These are phyloP conservation scores for Araneus ventricosus DNA, from an alignment of 1,140 invertebrate genomes.

Conservation along the genomic window DNA sequence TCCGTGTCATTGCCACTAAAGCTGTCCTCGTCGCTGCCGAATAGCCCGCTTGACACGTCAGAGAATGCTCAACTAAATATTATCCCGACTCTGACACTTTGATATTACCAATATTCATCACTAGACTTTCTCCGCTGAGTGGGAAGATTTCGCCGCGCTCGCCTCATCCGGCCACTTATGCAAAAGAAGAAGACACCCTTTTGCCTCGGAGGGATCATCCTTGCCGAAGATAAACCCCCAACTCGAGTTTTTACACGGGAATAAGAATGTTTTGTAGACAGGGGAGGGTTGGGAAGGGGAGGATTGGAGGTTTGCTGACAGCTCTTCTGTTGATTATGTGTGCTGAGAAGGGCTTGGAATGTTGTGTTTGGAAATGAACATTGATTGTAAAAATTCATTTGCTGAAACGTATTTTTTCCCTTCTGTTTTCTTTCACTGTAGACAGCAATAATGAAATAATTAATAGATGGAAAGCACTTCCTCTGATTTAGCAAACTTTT, in stretches of 20 bases:
- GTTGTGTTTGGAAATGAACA: not conserved
- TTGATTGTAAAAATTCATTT: not conserved
- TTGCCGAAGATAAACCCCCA: conserved; percentile 5
- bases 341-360: not conserved
- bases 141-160: conserved; percentile 5
- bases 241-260: conserved; percentile 10
- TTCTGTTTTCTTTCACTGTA: no score
- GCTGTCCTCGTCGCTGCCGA: conserved; percentile 63
- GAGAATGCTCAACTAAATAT: conserved; percentile 74
- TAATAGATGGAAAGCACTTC: no score
- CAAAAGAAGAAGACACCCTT: conserved; percentile 41
- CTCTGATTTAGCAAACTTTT: no score
- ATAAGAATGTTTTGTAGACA: not conserved
- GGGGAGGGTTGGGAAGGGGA: not conserved
- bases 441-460: no score
- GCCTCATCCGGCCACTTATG: conserved; percentile 62
- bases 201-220: conserved; percentile 11
- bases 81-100: conserved; percentile 72
- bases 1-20: conserved; percentile 72
- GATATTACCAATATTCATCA: conserved; percentile 75
- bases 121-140: not conserved
- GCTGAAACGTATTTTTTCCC: not conserved
- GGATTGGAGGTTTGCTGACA: not conserved
- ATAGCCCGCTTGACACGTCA: conserved; percentile 70
- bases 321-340: not conserved